Conservation (phyloP, 2,113 vertebrate species). For the Tenrec ecaudatus region DNA sequence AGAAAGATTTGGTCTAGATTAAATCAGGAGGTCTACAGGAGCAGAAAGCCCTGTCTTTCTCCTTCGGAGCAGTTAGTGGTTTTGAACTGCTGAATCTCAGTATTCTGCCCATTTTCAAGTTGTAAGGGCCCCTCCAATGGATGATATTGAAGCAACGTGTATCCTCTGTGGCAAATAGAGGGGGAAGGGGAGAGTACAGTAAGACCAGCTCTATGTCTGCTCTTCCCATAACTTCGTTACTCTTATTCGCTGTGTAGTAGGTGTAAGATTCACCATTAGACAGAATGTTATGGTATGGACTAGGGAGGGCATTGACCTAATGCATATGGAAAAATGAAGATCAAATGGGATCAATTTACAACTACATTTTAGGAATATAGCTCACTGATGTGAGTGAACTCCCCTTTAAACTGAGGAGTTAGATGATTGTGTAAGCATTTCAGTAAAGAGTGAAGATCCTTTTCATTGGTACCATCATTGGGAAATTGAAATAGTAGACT, state of each 20-base stretch:
- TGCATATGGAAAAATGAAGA: background rate
- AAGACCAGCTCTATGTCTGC: background rate
- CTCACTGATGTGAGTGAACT: conserved; percentile 3
- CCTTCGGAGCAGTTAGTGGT: too few relatives aligned
- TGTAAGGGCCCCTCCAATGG: too few relatives aligned
- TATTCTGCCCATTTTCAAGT: background rate
- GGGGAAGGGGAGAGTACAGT: background rate
- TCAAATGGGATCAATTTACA: background rate
- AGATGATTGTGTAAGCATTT: conserved; percentile 12
- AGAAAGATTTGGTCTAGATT: background rate
- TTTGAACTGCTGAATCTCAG: background rate
- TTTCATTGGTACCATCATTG: background rate
- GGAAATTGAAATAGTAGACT: background rate
- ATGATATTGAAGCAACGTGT: background rate
- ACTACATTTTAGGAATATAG: background rate
- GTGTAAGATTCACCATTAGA: background rate
- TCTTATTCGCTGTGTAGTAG: background rate
- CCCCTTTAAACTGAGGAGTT: background rate
- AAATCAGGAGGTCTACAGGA: background rate
- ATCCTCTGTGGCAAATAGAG: background rate
- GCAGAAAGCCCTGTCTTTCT: too few relatives aligned
- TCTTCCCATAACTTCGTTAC: background rate
- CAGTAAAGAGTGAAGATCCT: background rate
- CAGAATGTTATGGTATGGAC: background rate
- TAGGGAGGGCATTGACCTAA: background rate